Percentiles rank a stretch among this genome's conserved stretches.
phyloP scores from a whole-genome alignment of 2,113 vertebrate genomes.

The Antechinus flavipes region DNA sequence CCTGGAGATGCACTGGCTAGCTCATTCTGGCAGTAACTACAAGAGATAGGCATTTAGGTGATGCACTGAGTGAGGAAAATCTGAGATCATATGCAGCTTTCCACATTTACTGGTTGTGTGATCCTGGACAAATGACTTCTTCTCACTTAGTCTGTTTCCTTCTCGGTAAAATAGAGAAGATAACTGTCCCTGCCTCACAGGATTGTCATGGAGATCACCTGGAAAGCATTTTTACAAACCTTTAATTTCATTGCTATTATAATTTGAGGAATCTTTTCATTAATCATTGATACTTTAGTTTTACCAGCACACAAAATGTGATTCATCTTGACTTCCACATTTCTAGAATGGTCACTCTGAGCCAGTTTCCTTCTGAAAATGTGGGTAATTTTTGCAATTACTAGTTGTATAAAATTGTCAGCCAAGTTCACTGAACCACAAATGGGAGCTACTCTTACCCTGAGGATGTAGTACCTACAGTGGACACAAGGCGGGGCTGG shows the following conservation, averaged over 20 bases:
- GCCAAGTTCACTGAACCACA: background rate
- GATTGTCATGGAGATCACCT: background rate
- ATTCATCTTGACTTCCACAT: background rate
- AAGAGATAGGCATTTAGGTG: background rate
- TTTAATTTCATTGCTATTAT: no score
- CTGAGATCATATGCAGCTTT: background rate
- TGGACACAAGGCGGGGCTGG: background rate
- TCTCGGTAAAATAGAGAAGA: background rate
- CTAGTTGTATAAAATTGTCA: background rate
- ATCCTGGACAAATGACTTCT: background rate
- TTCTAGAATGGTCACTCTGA: background rate
- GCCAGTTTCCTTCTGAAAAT: background rate
- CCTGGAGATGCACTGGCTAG: background rate
- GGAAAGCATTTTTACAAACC: background rate
- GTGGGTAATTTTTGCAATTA: background rate
- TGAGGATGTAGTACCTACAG: background rate
- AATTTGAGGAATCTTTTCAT: no score
- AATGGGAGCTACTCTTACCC: background rate
- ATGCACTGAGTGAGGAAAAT: background rate
- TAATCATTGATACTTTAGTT: background rate
- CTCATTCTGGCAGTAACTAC: background rate
- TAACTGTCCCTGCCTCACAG: background rate
- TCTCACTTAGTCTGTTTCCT: background rate
- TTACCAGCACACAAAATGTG: background rate
- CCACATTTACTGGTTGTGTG: background rate